A percentile compares a stretch with the other conserved stretches of the same genome.
Evolutionary conservation across 2,113 vertebrate genomes (phyloP).

Genomic region (Megaceryle torquata): DNA sequence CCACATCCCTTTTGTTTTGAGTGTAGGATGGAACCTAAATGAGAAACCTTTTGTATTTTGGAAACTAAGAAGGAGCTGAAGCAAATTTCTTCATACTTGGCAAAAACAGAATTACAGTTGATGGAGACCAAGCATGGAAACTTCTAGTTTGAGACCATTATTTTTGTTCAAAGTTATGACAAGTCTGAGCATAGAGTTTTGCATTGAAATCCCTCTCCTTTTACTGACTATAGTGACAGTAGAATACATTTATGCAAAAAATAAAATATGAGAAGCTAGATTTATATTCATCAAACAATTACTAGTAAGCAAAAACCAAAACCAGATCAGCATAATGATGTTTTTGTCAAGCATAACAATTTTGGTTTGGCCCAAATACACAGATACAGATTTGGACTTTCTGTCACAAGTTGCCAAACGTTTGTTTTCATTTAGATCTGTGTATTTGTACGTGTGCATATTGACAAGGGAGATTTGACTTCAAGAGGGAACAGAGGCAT

Average conservation of each 20-base stretch:
- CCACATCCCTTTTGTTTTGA: slow-evolving; percentile 55
- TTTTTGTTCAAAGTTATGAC: slow-evolving; percentile 56
- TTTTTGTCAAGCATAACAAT: slow-evolving; percentile 48
- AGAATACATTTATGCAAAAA: slow-evolving; percentile 16
- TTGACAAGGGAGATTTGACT: slow-evolving; percentile 48
- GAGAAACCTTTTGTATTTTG: slow-evolving; percentile 44
- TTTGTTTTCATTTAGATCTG: slow-evolving; percentile 59
- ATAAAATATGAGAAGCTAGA: slow-evolving; percentile 28
- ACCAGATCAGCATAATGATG: slow-evolving; percentile 41
- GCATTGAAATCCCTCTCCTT: slow-evolving; percentile 5
- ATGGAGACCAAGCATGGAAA: slow-evolving; percentile 43
- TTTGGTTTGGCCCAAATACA: slow-evolving; percentile 49
- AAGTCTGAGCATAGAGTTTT: slow-evolving; percentile 16
- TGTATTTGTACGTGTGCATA: slow-evolving; percentile 25
- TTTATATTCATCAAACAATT: slow-evolving; percentile 59
- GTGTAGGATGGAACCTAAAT: slow-evolving; percentile 20
- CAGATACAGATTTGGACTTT: slow-evolving; percentile 54
- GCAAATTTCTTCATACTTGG: slow-evolving; percentile 40
- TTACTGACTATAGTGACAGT: not conserved
- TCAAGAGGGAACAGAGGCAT: slow-evolving; percentile 40
- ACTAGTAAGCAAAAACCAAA: slow-evolving; percentile 53
- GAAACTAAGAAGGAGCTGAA: slow-evolving; percentile 36
- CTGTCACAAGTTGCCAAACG: slow-evolving; percentile 48
- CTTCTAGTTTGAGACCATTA: slow-evolving; percentile 38
- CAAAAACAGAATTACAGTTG: not conserved